Base-by-base conservation (phyloP, 2,113 vertebrate genomes). In the Axis porcinus region DNA sequence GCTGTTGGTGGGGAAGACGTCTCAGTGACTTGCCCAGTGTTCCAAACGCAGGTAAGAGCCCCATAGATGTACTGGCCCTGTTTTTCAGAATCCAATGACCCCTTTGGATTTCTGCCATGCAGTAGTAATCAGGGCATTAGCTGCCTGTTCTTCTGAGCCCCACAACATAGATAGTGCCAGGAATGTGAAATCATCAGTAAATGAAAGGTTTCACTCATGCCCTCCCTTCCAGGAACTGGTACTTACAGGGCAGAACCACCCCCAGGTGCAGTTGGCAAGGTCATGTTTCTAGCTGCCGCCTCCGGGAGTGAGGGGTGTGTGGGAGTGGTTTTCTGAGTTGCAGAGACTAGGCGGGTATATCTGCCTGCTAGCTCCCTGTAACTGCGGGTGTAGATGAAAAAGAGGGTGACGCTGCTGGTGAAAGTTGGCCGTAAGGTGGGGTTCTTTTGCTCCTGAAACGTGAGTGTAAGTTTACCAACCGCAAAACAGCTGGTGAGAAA, bases 21-120 rank as follows among this genome's bases (percentile, higher is more conserved):
- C 50, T 0, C 0, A 0, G 98, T 98, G 45, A 21, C 97, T 57
- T 99, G 99, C 95, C 76, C 64, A 0, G 0, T 99, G 86, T 99
- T 98, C 0, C 97, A 95, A 45, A 76, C 96, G 8, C 98, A 99
- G 99, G 99, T 99, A 99, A 83, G 17, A 64, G 21, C 11, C 3
- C 83, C 50, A 10, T 27, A 67, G 45, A 30, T 58, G 17, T 7
- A 40, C 57, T 33, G 19, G 15, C 30, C 47, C 6, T 36, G 19
- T 16, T 83, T 62, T 81, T 76, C 36, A 82, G 30, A 97, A 86
- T 16, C 16, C 57, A 79, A 0, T 13, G 52, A 60, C 33, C 33
- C 47, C 36, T 78, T 60, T 15, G 27, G 30, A 7, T 28, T 7
- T 62, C 33, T 5, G 23, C 3, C 21, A 13, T 36, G 43, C 43